Evolutionary conservation across 2,113 vertebrate species (phyloP).

Genomic region (Brachyistius frenatus): DNA sequence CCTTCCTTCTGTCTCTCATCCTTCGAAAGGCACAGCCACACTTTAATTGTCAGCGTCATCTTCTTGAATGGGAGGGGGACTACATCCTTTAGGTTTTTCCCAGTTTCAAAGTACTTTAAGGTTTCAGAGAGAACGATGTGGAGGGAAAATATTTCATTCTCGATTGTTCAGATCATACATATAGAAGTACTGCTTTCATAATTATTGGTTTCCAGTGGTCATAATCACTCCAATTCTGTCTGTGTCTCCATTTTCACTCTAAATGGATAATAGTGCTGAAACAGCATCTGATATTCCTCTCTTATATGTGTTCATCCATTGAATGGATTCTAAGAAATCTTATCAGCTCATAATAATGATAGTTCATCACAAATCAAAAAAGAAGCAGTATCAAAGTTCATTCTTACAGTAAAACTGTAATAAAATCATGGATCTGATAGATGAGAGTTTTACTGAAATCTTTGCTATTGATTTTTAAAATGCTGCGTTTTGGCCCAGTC

Average conservation of each 20-base stretch:
- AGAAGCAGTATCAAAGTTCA: conserved; percentile 67
- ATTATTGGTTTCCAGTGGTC: conserved; percentile 60
- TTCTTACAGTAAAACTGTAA: conserved; percentile 75
- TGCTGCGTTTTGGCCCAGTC: conserved; percentile 58
- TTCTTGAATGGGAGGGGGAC: conserved; percentile 49
- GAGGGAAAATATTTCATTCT: conserved; percentile 43
- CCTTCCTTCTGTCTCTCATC: conserved; percentile 51
- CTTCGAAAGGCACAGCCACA: conserved; percentile 49
- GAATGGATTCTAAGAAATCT: conserved; percentile 64
- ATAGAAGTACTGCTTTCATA: conserved; percentile 46
- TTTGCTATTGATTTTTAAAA: conserved; percentile 79
- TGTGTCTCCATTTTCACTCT: conserved; percentile 59
- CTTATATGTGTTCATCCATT: conserved; percentile 56
- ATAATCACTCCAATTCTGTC: conserved; percentile 58
- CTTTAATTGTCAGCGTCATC: conserved; percentile 69
- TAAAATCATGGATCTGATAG: conserved; percentile 73
- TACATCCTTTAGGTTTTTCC: conserved; percentile 3
- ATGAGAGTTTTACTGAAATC: conserved; percentile 73
- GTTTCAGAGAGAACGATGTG: conserved; percentile 45
- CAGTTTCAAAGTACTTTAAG: conserved; percentile 28
- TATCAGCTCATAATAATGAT: conserved; percentile 65
- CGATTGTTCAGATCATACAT: conserved; percentile 31
- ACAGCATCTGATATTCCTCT: conserved; percentile 56
- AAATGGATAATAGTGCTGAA: conserved; percentile 63
- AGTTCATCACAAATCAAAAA: conserved; percentile 73